These are phyloP conservation scores for Aplodontia rufa DNA, from an alignment of 2,113 vertebrate genomes.

Conservation along the genomic window DNA sequence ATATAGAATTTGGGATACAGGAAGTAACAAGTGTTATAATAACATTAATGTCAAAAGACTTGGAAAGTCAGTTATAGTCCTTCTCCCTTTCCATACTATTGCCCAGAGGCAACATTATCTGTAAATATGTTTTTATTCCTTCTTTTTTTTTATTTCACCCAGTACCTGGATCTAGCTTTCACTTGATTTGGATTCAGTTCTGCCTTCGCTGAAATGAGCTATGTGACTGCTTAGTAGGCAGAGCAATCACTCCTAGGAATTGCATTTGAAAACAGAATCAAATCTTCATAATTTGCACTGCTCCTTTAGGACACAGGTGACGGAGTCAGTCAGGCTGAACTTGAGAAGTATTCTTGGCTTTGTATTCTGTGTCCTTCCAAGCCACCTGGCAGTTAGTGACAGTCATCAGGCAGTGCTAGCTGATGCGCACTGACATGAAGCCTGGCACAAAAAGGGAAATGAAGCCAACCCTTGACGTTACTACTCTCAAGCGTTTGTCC, in stretches of 20 bases:
- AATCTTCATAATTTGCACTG: slow-evolving; percentile 66
- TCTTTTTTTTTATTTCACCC: slow-evolving; percentile 6
- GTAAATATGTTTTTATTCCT: not conserved
- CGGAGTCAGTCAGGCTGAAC: slow-evolving; percentile 47
- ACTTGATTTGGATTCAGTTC: slow-evolving; percentile 40
- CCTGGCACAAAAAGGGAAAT: not conserved
- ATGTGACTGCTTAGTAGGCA: slow-evolving; percentile 5
- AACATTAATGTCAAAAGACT: not conserved
- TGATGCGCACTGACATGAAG: not conserved
- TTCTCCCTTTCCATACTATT: not conserved
- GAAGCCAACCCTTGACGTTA: not conserved
- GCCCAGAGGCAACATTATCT: not conserved
- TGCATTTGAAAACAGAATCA: slow-evolving; percentile 59
- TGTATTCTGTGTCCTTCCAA: not conserved
- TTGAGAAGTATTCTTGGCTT: slow-evolving; percentile 50
- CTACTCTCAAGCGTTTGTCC: slow-evolving; percentile 23
- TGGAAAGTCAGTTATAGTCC: not conserved
- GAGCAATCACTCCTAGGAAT: slow-evolving; percentile 52
- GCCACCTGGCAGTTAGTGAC: not conserved
- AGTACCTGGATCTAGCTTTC: not conserved
- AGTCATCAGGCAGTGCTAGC: not conserved
- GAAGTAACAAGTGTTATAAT: not conserved
- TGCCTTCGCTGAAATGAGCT: slow-evolving; percentile 44
- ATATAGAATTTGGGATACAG: not conserved
- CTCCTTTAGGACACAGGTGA: not conserved